Conservation (phyloP, 2,888 invertebrate genomes). For the Chloroclystis v-ata region DNA sequence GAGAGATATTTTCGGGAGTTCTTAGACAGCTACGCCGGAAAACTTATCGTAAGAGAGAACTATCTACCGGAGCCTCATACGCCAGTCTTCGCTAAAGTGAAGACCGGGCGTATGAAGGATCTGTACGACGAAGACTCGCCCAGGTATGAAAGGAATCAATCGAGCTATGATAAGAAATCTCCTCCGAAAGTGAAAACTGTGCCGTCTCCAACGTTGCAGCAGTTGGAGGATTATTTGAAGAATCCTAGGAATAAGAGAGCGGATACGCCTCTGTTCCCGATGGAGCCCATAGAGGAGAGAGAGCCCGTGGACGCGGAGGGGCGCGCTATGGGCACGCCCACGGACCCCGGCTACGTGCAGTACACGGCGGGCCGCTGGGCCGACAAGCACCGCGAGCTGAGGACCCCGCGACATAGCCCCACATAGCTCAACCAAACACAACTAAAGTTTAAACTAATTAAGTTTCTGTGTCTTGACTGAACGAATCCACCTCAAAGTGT, state of each 20-base stretch:
- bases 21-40: conserved; percentile 57
- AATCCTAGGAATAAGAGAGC: conserved; percentile 55
- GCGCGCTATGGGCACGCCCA: conserved; percentile 81
- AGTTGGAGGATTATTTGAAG: conserved; percentile 69
- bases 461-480: too few relatives aligned
- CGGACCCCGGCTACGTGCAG: conserved; percentile 85
- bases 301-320: conserved; percentile 57
- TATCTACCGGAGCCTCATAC: conserved; percentile 71
- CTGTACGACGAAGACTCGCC: conserved; percentile 64
- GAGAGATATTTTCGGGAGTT: conserved; percentile 65
- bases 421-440: conserved; percentile 35
- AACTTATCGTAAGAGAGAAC: conserved; percentile 59
- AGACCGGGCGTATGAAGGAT: conserved; percentile 56
- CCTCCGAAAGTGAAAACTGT: conserved; percentile 61
- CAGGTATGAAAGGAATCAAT: conserved; percentile 21
- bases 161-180: conserved; percentile 53
- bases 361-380: conserved; percentile 85
- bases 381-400: conserved; percentile 62
- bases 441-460: too few relatives aligned
- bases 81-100: conserved; percentile 69
- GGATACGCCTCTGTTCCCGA: conserved; percentile 70
- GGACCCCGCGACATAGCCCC: conserved; percentile 79
- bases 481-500: conserved; percentile 40
- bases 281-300: conserved; percentile 73
- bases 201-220: conserved; percentile 67